These are phyloP conservation scores for Machaerirhynchus nigripectus DNA, from an alignment of 2,113 vertebrate genomes.

Conservation along the genomic window DNA sequence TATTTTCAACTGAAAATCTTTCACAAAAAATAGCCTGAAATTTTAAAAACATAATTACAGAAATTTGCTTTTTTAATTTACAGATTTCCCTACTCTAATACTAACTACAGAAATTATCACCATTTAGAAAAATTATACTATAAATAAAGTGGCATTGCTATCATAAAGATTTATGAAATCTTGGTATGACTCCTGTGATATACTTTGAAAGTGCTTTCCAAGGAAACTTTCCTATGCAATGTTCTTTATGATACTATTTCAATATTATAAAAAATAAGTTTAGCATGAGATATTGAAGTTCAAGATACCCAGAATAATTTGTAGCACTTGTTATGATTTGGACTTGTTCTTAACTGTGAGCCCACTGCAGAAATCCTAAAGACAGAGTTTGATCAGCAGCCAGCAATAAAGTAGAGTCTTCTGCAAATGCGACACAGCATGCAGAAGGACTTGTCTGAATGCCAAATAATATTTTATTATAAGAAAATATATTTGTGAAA, in stretches of 20 bases:
- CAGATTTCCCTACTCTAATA: neutral
- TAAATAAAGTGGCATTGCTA: neutral
- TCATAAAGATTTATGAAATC: neutral
- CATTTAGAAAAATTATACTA: neutral
- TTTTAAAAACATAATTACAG: neutral
- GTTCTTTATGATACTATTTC: neutral
- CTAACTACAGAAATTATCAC: neutral
- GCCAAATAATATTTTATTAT: neutral
- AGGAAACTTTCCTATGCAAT: neutral
- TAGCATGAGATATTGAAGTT: neutral
- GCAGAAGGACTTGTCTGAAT: neutral
- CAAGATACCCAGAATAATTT: neutral
- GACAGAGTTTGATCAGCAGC: neutral
- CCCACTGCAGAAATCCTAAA: neutral
- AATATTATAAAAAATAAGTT: neutral
- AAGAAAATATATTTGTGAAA: neutral
- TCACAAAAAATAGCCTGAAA: neutral
- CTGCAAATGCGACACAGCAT: neutral
- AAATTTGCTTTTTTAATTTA: neutral
- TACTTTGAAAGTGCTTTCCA: neutral
- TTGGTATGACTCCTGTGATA: neutral
- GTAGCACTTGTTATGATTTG: neutral
- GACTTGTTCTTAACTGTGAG: neutral
- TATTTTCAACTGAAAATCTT: neutral
- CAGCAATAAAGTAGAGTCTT: neutral